Percentiles rank a stretch among this genome's conserved stretches.
phyloP scores from a whole-genome alignment of 2,888 invertebrate genomes.

The Crocallis elinguaria region DNA sequence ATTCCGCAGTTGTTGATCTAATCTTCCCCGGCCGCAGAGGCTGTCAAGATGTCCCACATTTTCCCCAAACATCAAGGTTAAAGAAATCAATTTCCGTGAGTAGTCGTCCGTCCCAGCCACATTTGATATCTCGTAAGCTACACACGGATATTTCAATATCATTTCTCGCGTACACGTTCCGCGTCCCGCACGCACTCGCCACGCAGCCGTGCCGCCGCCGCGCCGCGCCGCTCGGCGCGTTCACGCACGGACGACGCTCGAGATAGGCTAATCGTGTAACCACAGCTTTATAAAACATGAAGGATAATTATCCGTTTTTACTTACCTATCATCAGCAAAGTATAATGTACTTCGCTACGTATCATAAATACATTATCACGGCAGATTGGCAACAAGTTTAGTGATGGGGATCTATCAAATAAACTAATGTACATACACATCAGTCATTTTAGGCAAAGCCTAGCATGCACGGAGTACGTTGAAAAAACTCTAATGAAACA shows the following conservation, averaged over 20 bases:
- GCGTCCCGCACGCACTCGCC: background rate
- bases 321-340: no score
- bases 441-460: no score
- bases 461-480: no score
- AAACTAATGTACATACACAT: no score
- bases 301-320: no score
- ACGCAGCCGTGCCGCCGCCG: background rate
- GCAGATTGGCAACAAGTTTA: no score
- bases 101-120: background rate
- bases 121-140: background rate
- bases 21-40: background rate
- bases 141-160: slow-evolving; percentile 4
- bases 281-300: background rate
- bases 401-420: no score
- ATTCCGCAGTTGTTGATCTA: background rate
- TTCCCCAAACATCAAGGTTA: background rate
- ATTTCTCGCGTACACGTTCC: background rate
- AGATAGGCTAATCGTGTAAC: background rate
- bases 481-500: no score
- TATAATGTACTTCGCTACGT: no score
- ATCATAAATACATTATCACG: no score
- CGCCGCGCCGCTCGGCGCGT: slow-evolving; percentile 1
- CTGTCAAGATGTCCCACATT: background rate
- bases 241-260: slow-evolving; percentile 11
- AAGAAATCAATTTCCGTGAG: slow-evolving; percentile 3